phyloP scores from a whole-genome alignment of 2,797 vertebrate species.

The Helicolenus hilgendorfi region DNA sequence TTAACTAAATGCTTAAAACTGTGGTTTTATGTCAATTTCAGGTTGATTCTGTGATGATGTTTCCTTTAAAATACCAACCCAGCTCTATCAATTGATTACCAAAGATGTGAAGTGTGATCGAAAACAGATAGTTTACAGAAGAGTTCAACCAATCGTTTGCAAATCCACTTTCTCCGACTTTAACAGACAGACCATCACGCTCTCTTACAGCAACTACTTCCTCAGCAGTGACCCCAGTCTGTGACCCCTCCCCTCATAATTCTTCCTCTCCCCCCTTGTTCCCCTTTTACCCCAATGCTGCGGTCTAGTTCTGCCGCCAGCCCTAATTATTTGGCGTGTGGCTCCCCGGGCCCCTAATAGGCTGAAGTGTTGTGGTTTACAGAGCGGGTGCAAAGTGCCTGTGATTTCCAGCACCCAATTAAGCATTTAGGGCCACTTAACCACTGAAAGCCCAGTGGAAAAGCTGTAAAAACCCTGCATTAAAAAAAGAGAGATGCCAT shows the following conservation, averaged over 20 bases:
- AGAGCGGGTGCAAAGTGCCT: constrained; percentile 87
- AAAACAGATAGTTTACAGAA: constrained; percentile 1
- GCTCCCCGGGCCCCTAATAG: constrained; percentile 82
- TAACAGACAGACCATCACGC: constrained; percentile 15
- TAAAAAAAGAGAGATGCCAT: constrained; percentile 64
- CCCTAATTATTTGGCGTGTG: constrained; percentile 88
- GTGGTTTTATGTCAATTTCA: not conserved
- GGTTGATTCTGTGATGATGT: not conserved
- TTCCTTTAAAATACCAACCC: constrained; percentile 4
- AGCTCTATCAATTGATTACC: constrained; percentile 17
- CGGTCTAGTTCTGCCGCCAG: constrained; percentile 82
- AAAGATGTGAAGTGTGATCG: not conserved
- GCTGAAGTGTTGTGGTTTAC: constrained; percentile 88
- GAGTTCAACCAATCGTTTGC: constrained; percentile 8
- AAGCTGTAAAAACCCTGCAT: constrained; percentile 76
- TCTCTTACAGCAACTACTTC: constrained; percentile 45
- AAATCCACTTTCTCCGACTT: constrained; percentile 21
- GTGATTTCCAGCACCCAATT: constrained; percentile 90
- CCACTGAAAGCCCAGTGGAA: constrained; percentile 84
- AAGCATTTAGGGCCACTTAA: constrained; percentile 88
- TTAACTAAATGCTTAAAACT: not conserved
- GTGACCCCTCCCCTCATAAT: constrained; percentile 52
- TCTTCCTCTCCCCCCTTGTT: constrained; percentile 26
- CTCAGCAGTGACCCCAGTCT: constrained; percentile 57
- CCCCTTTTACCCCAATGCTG: constrained; percentile 65